Conservation (phyloP, 2,113 vertebrate species). For the Falco punctatus region DNA sequence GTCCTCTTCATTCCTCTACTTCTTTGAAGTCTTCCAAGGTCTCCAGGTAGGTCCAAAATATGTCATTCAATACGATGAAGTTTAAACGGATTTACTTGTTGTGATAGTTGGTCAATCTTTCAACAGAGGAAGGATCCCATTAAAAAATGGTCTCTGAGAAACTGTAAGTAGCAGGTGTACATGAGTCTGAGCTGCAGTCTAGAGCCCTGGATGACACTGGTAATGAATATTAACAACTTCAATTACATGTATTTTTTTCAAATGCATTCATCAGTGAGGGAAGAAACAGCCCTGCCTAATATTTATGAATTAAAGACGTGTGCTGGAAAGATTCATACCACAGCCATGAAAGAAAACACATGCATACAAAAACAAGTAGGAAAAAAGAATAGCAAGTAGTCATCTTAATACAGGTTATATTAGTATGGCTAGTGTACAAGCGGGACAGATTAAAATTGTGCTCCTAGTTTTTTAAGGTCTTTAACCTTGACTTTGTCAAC, state of each 20-base stretch:
- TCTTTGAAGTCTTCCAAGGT: neutral
- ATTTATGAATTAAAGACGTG: neutral
- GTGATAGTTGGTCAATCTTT: neutral
- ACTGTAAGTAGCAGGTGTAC: neutral
- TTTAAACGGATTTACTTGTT: neutral
- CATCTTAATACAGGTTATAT: neutral
- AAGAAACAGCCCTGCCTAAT: neutral
- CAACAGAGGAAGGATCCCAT: neutral
- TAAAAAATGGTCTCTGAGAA: neutral
- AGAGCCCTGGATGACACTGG: neutral
- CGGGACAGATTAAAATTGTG: neutral
- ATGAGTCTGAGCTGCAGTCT: neutral
- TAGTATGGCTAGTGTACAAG: neutral
- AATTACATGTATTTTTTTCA: too few species aligned
- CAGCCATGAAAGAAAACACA: neutral
- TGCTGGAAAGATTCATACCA: neutral
- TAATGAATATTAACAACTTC: neutral
- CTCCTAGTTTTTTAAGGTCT: neutral
- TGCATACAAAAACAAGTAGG: neutral
- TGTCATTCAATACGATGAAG: neutral
- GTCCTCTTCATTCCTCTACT: neutral
- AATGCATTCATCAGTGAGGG: neutral
- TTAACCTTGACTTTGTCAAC: neutral
- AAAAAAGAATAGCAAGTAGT: neutral
- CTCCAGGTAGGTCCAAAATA: neutral